Conservation (phyloP, 2,888 invertebrate species). For the Pachydiplax longipennis region DNA sequence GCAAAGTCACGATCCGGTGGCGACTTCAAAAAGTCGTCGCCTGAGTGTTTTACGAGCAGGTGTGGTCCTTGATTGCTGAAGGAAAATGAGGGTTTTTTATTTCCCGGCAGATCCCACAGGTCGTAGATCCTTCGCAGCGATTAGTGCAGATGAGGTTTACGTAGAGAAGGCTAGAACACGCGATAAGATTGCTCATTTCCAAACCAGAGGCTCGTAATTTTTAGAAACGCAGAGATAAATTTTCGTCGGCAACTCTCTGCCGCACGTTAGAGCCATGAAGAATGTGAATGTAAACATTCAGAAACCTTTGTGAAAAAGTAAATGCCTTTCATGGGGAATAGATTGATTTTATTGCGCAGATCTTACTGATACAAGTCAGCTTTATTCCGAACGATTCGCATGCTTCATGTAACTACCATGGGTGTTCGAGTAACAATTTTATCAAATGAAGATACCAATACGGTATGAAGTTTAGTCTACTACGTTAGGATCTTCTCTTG, state of each 20-base stretch:
- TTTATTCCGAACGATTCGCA: too few species aligned
- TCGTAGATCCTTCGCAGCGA: background rate
- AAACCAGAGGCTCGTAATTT: background rate
- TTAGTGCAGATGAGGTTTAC: background rate
- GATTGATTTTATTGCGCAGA: background rate
- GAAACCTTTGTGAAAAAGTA: background rate
- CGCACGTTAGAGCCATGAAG: background rate
- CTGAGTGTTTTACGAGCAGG: slow-evolving; percentile 13
- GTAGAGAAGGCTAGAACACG: slow-evolving; percentile 3
- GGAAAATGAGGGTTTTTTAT: slow-evolving; percentile 26
- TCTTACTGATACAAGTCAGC: too few species aligned
- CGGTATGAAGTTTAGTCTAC: too few species aligned
- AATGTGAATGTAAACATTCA: background rate
- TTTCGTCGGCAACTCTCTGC: background rate
- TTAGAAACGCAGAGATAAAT: background rate
- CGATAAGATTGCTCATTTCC: background rate
- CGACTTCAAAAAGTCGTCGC: background rate
- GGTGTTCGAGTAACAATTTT: too few species aligned
- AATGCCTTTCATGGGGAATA: background rate
- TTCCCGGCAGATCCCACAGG: background rate
- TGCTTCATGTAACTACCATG: too few species aligned
- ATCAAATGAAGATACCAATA: too few species aligned
- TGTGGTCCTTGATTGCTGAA: slow-evolving; percentile 20
- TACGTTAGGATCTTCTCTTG: too few species aligned
- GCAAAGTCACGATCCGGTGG: background rate